Evolutionary conservation across 2,797 vertebrate genomes (phyloP), one percentile per base, ranked within the genome.

Genomic region (Chrosomus eos): DNA sequence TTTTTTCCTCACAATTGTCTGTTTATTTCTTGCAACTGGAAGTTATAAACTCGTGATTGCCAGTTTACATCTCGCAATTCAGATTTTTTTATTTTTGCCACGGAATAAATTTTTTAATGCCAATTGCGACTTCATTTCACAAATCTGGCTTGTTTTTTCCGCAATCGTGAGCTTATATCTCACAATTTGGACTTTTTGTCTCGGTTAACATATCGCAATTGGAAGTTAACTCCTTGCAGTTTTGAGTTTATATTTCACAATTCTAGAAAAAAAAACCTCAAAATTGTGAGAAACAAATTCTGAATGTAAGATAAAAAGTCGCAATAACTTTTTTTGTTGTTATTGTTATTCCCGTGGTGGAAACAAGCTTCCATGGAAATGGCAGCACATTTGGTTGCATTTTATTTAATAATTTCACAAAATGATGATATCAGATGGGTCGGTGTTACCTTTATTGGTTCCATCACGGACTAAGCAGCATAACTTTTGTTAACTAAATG

Each of bases 371-470:
- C 21, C 8, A 11, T 5, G 8, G 9, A n/a, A 4, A 73, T 48
- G 8, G 26, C 16, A 73, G 43, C 2, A 73, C 16, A 28, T 72
- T 28, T 48, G 26, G 71, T 73, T 21, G 71, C 28, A 14, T 31
- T 74, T 73, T 51, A 53, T 74, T 74, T 60, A 23, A 58, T n/a
- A 58, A 58, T 58, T 58, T 58, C 9, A 10, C 55, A 58, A n/a
- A 58, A n/a, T n/a, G n/a, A 62, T 60, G 3, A 26, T 6, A 5
- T 28, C 58, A 60, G n/a, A 60, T 26, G 11, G n/a, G n/a, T n/a
- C n/a, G n/a, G 19, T 14, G 43, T 33, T 48, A 38, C 7, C 48
- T 36, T 19, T 23, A 23, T 53, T 18, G 5, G 19, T 26, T 23
- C 16, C 8, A 5, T 53, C 72, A 33, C 45, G 28, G 16, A 19